phyloP scores from a whole-genome alignment of 2,797 vertebrate species.

The Tympanoctomys barrerae region DNA sequence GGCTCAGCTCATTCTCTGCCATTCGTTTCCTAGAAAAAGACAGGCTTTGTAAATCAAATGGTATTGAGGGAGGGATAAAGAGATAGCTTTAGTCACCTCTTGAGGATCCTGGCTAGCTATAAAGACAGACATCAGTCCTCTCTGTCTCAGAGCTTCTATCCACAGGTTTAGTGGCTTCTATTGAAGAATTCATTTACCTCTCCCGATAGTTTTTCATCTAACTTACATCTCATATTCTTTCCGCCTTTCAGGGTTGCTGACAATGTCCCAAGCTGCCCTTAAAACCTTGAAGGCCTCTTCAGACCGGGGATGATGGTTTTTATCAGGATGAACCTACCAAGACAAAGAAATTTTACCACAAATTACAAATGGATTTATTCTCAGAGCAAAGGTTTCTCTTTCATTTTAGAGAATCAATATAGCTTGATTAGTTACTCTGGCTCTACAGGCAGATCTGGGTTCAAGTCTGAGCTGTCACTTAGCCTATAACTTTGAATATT shows the following conservation, averaged over 20 bases:
- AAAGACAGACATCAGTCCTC: constrained; percentile 42
- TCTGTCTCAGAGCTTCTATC: background rate
- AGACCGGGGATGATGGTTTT: constrained; percentile 96
- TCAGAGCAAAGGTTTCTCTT: constrained; percentile 38
- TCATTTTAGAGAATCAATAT: constrained; percentile 52
- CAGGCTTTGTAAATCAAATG: constrained; percentile 51
- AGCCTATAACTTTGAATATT: constrained; percentile 55
- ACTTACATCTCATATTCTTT: constrained; percentile 96
- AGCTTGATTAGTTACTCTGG: constrained; percentile 47
- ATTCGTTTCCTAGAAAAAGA: constrained; percentile 91
- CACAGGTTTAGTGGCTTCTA: constrained; percentile 13
- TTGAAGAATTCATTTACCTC: background rate
- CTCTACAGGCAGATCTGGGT: constrained; percentile 14
- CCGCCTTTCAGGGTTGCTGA: constrained; percentile 95
- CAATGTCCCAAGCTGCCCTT: constrained; percentile 96
- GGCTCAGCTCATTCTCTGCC: constrained; percentile 95
- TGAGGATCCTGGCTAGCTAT: background rate
- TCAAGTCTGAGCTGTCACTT: constrained; percentile 33
- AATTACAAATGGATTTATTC: constrained; percentile 7
- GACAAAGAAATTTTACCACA: constrained; percentile 67
- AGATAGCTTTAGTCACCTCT: constrained; percentile 14
- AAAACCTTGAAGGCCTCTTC: constrained; percentile 98
- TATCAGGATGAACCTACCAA: constrained; percentile 97
- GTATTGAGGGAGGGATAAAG: background rate
- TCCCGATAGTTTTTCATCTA: constrained; percentile 3